Percentiles rank a stretch among this genome's conserved stretches.
Evolutionary conservation across 2,113 vertebrate genomes (phyloP).

Genomic region (Ailurus styani): DNA sequence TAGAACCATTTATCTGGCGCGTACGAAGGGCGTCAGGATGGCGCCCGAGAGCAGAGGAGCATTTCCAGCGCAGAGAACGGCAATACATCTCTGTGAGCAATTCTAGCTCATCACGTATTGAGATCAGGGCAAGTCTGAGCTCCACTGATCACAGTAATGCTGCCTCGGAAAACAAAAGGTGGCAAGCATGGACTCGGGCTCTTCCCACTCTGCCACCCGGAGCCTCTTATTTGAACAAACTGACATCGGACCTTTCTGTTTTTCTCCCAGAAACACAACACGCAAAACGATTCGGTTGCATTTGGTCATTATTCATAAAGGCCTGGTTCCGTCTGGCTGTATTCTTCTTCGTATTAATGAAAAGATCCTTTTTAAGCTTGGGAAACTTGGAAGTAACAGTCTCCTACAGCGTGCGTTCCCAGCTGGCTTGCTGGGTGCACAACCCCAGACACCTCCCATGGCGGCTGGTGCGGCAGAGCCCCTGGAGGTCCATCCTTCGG

Average conservation of each 20-base stretch:
- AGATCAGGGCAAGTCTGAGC: neutral
- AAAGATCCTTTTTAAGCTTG: neutral
- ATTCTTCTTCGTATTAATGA: neutral
- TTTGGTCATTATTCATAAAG: neutral
- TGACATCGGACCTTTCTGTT: neutral
- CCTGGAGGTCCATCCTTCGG: neutral
- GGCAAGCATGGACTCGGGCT: accelerated
- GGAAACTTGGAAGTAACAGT: neutral
- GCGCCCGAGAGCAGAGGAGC: neutral
- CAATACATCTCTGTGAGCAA: neutral
- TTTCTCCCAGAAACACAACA: neutral
- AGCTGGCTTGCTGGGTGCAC: neutral
- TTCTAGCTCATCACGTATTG: neutral
- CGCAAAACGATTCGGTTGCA: neutral
- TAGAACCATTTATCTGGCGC: neutral
- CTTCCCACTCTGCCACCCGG: neutral
- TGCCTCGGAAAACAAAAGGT: neutral
- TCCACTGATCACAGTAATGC: neutral
- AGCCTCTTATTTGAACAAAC: neutral
- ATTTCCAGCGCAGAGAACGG: too few species aligned
- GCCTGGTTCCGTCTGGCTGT: neutral
- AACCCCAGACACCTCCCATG: accelerated
- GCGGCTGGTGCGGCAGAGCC: accelerated
- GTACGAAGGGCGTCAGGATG: too few species aligned
- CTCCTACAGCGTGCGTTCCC: neutral